Evolutionary conservation across 2,888 invertebrate genomes (phyloP), one percentile per base, ranked within the genome.

Genomic region (Habroteleia sp.): DNA sequence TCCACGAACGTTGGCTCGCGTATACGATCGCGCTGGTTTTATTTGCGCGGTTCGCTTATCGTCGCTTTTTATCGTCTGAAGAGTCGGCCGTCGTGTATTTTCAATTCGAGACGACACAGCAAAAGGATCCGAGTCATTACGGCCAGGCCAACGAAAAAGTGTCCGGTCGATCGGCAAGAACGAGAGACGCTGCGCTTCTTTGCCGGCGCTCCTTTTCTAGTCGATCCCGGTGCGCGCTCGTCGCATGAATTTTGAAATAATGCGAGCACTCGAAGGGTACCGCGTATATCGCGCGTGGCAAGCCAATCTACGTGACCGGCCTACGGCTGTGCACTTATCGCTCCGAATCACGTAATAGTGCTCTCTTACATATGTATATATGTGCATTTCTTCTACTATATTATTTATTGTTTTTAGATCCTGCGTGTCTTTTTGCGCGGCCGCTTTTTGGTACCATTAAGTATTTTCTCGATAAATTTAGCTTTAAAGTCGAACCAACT

Each of bases 221-320:
- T 37, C 42, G 50, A 75, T 77, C 60, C 62, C 74, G 48, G 29
- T 13, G 54, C 44, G 69, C 71, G 20, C 33, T 48, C 76, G 80
- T 78, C 80, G 78, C 79, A 78, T 82, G 82, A 83, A 83, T 83
- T 84, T 82, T 79, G 78, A 79, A 80, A 81, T 82, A 81, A 83
- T 82, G 81, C 81, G 80, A 81, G 80, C 80, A 78, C 80, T 80
- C 78, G 78, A 76, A 60, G 71, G 73, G 60, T 44, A 63, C 60
- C 54, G 63, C 58, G 58, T 60, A 58, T 71, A 44, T 27, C 71
- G 75, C 76, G 74, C 76, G 76, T 76, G 76, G 76, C 76, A 60
- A 10, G 56, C 44, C n/a, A 11, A 14, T 54, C 69, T 76, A 76
- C 76, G 76, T 76, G 76, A 76, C 65, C 52, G 33, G 72, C 72